Percentiles rank a stretch among this genome's conserved stretches.
Conservation (phyloP, 2,797 vertebrate genomes). For the Coreius guichenoti region DNA sequence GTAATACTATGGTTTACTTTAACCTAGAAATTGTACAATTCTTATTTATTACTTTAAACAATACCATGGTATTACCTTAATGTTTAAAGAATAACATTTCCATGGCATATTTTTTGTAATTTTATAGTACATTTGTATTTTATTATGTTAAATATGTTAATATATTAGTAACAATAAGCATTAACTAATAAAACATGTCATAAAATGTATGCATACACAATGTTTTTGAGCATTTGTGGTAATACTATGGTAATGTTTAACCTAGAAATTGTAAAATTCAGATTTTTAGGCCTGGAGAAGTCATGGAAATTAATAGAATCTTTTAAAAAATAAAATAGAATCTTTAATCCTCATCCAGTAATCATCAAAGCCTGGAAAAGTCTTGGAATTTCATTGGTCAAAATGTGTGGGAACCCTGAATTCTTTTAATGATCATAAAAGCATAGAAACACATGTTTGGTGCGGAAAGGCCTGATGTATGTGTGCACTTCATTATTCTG, state of each 20-base stretch:
- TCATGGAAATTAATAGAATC: not conserved
- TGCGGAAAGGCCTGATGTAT: not conserved
- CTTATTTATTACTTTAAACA: not conserved
- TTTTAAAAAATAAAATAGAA: not conserved
- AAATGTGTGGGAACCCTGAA: not conserved
- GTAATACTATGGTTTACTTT: not conserved
- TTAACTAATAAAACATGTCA: not conserved
- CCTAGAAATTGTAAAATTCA: not conserved
- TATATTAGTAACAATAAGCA: not conserved
- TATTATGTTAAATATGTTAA: too few species aligned
- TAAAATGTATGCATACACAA: not conserved
- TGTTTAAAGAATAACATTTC: not conserved
- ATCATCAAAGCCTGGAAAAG: not conserved
- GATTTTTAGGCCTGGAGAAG: not conserved
- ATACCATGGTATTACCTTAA: not conserved
- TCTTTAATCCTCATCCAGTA: not conserved
- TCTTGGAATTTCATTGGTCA: not conserved
- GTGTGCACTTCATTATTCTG: slow-evolving; percentile 1
- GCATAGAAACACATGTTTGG: not conserved
- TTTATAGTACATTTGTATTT: not conserved
- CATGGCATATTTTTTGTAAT: not conserved
- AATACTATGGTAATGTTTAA: not conserved
- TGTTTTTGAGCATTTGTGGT: not conserved
- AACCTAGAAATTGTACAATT: not conserved
- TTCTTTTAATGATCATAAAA: slow-evolving; percentile 64